Evolutionary conservation across 2,888 invertebrate species (phyloP).

Genomic region (Nasonovia ribisnigri): DNA sequence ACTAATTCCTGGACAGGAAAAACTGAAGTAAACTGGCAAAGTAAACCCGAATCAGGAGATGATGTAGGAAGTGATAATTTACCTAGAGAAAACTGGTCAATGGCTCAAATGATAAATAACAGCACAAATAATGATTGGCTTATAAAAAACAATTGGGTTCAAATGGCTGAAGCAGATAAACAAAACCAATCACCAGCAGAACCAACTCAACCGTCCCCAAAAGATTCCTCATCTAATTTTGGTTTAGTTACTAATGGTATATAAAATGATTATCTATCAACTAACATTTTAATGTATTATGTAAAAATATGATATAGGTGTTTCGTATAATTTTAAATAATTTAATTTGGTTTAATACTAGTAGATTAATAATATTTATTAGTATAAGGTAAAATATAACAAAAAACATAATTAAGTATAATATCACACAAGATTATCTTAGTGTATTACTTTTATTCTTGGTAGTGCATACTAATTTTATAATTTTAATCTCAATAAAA

Average conservation of each 20-base stretch:
- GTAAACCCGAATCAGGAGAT: constrained; percentile 20
- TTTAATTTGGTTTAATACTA: not conserved
- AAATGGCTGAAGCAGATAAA: constrained; percentile 48
- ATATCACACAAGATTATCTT: not conserved
- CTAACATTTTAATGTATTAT: not conserved
- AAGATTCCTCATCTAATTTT: constrained; percentile 30
- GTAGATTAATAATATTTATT: not conserved
- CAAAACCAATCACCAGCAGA: not conserved
- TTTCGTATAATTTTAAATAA: not conserved
- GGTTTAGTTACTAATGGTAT: constrained; percentile 57
- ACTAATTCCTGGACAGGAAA: constrained; percentile 25
- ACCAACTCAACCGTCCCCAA: not conserved
- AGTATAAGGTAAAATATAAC: not conserved
- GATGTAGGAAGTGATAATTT: constrained; percentile 42
- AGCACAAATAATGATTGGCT: constrained; percentile 34
- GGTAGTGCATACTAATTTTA: not conserved
- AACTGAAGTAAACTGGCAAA: constrained; percentile 45
- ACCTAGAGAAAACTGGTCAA: constrained; percentile 51
- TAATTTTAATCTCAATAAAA: not conserved
- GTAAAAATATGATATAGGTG: not conserved
- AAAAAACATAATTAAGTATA: not conserved
- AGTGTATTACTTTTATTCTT: not conserved
- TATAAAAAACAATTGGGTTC: constrained; percentile 56
- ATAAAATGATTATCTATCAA: not conserved
- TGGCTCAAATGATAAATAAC: constrained; percentile 34